Evolutionary conservation across 2,888 invertebrate genomes (phyloP).

Genomic region (Plutella xylostella): DNA sequence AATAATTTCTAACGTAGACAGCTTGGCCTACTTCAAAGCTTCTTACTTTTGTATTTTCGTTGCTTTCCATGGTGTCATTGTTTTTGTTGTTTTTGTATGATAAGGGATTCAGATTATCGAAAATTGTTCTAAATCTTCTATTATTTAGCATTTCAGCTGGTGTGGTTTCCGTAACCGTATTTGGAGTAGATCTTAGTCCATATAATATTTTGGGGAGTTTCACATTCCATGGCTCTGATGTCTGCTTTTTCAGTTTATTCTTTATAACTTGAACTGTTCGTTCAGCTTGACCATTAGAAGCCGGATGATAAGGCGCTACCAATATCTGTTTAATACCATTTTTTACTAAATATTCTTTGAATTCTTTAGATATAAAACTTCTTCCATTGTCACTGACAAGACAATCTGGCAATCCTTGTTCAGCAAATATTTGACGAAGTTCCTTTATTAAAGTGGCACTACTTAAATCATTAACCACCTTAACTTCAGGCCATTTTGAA

Average conservation of each 20-base stretch:
- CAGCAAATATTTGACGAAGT: constrained; percentile 12
- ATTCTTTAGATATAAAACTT: constrained; percentile 12
- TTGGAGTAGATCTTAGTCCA: constrained; percentile 9
- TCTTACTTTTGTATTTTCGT: too few relatives aligned
- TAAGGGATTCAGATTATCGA: too few relatives aligned
- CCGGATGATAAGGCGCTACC: constrained; percentile 13
- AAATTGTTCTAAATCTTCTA: not conserved
- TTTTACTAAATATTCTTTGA: constrained; percentile 8
- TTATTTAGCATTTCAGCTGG: constrained; percentile 10
- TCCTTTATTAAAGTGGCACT: constrained; percentile 2
- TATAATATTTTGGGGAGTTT: constrained; percentile 12
- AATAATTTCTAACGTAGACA: too few relatives aligned
- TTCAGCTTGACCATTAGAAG: constrained; percentile 12
- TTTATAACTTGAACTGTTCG: constrained; percentile 8
- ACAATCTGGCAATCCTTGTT: constrained; percentile 9
- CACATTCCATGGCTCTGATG: too few relatives aligned
- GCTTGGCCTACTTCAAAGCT: too few relatives aligned
- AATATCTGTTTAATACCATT: constrained; percentile 11
- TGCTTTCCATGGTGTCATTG: too few relatives aligned
- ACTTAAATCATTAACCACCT: not conserved
- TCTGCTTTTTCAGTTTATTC: constrained; percentile 9
- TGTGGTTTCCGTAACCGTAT: constrained; percentile 9
- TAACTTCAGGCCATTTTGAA: constrained; percentile 1
- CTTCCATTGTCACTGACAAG: constrained; percentile 14
- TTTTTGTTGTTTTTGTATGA: too few relatives aligned